Evolutionary conservation across 2,888 invertebrate species (phyloP), one percentile per base, ranked within the genome.

Genomic region (Oligia latruncula): DNA sequence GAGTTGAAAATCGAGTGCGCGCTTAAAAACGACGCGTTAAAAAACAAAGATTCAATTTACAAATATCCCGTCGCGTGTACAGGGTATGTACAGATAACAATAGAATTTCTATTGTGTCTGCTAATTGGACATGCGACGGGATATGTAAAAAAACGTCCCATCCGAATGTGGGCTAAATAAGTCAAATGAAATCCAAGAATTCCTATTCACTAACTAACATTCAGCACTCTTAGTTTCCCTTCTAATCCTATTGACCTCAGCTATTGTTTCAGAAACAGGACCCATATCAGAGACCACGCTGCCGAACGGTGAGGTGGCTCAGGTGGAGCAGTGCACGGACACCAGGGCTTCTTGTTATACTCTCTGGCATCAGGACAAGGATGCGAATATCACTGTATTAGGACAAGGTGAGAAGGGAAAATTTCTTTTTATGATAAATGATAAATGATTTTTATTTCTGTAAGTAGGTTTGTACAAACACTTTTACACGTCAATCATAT

Each of bases 271-370:
- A 95, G 95, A 92, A 74, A 92, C 90, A 0, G 95, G 96, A 4
- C 89, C 89, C 0, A 89, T 96, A 83, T 90, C 95, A 0, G 94
- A 95, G 35, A 92, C 88, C 4, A 94, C 92, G 0, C 81, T 96
- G 23, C 90, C 93, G 0, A 94, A 92, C 8, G 95, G 96, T 6
- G 97, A 96, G n/a, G 88, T 91, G 8, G 93, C 92, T 0, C 93
- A 95, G 76, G 94, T 96, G 52, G 96, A 97, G 85, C 94, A 95
- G 55, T 97, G 97, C 82, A 95, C 94, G 0, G 97, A 97, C 85
- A 97, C 97, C 81, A 98, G 98, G 86, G 97, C 97, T n/a, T 97
- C 97, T 87, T 98, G 98, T 91, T 98, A 98, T 92, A 97, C 98
- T 0, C 95, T 98, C 1, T 98, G 98, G 98, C 97, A 97, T 87